Base-by-base conservation (phyloP, 2,113 vertebrate species). In the Phylloscopus trochiloides region DNA sequence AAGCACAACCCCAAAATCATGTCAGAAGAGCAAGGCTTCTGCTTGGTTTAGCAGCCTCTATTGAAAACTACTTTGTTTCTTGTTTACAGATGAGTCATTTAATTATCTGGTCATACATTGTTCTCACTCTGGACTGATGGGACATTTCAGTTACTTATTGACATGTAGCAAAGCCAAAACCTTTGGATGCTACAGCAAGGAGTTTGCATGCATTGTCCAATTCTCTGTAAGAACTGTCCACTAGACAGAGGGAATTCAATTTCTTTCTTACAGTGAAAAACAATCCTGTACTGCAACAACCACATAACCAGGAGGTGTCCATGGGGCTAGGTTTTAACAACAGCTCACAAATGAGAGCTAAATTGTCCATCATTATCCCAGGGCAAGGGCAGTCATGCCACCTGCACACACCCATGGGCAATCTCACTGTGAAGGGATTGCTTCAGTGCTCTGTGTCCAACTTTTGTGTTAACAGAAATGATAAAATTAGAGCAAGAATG, bases 121-220 rank as follows among this genome's bases (percentile, higher is more conserved):
- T 97, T 94, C 77, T 75, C 55, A 67, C 77, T 90, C 94, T 66
- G 88, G 65, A 66, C 28, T 51, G 70, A 86, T 18, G 32, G n/a
- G 48, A 61, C 17, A 62, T 68, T 97, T 76, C 32, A 55, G 66
- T 48, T 83, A 81, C 90, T 96, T 88, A 70, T 17, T 76, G 51
- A 40, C 67, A 79, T 25, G 32, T 2, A 47, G 47, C 47, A 78
- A 94, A 83, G 74, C 71, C 74, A 92, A 61, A 88, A 65, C 36
- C 43, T 95, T 86, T 45, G 17, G 88, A 52, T 72, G 42, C 51
- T 43, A 38, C 32, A 90, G 25, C 9, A 3, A 85, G 52, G 3
- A 57, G 25, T 38, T 89, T 28, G 25, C 42, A 45, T 25, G 47
- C 11, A 25, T 72, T 88, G 77, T 58, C 54, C 32, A 50, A 2